phyloP scores from a whole-genome alignment of 1,140 invertebrate species.

The Drosophila watanabei region DNA sequence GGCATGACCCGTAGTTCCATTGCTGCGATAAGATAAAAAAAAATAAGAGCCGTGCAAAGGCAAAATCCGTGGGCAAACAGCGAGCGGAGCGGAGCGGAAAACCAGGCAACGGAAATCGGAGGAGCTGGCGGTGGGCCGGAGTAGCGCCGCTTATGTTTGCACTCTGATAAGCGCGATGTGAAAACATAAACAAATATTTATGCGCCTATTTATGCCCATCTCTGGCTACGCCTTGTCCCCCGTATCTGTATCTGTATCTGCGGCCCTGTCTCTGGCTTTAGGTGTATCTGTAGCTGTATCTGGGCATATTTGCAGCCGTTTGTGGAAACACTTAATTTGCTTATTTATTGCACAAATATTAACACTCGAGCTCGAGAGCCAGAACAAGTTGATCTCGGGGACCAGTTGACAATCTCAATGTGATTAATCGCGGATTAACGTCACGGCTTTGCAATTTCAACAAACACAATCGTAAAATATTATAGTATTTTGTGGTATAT shows the following conservation, averaged over 20 bases:
- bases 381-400: slow-evolving; percentile 39
- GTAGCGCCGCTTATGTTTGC: slow-evolving; percentile 64
- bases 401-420: slow-evolving; percentile 35
- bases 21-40: slow-evolving; percentile 51
- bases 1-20: slow-evolving; percentile 43
- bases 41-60: slow-evolving; percentile 50
- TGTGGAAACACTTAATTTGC: slow-evolving; percentile 54
- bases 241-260: slow-evolving; percentile 15
- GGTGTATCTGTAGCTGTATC: slow-evolving; percentile 46
- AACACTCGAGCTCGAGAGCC: slow-evolving; percentile 36
- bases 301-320: slow-evolving; percentile 45
- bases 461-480: slow-evolving; percentile 24
- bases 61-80: slow-evolving; percentile 32
- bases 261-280: slow-evolving; percentile 6
- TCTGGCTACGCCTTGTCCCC: no score
- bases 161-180: slow-evolving; percentile 68
- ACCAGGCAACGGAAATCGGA: slow-evolving; percentile 12
- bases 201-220: slow-evolving; percentile 57
- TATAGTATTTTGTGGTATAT: slow-evolving; percentile 16
- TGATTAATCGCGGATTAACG: slow-evolving; percentile 38
- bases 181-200: slow-evolving; percentile 77
- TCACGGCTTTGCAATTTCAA: slow-evolving; percentile 35
- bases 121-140: background rate
- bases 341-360: slow-evolving; percentile 54
- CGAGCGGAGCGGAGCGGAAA: slow-evolving; percentile 7